Base-by-base conservation (phyloP, 2,888 invertebrate species). In the Luffia ferchaultella region DNA sequence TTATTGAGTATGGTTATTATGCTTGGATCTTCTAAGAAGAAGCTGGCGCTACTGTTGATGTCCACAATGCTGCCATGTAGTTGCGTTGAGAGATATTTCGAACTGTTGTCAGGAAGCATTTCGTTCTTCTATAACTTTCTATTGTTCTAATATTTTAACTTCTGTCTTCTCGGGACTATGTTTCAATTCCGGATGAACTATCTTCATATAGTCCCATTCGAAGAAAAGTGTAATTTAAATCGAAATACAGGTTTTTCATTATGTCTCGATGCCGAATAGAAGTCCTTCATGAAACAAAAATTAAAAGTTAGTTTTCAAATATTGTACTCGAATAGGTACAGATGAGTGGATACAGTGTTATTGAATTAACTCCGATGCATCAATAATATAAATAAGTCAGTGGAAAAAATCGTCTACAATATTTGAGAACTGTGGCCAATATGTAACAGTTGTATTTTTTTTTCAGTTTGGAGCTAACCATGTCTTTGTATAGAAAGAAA, bases 1-100 rank as follows among this genome's bases (percentile, higher is more conserved):
- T 72, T 60, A 53, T 73, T 73, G 12, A 80, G 59, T 12, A 79
- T 63, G 0, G 76, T 73, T 53, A 73, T 64, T 43, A 82, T 64
- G 41, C 66, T 64, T 2, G 76, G 66, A 43, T 79, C 73, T 49
- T 76, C 76, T 45, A 74, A 68, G 20, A 70, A 63, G 55, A 63
- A 67, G 47, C 67, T 68, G 46, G 63, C 66, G 2, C 67, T 62
- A 52, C 66, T 68, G 53, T 70, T 71, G 15, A 12, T 2, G 16
- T 48, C 15, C n/a, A 16, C 3, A 42, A 9, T 16, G 16, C 7
- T 2, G 16, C 48, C 19, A n/a, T 49, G n/a, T 43, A 20, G 2
- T 20, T 30, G 16, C 41, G 19, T 17, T 16, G 15, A 43, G n/a
- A 18, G 19, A 43, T 18, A n/a, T 16, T 43, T 49, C 16, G 20